These are phyloP conservation scores for Apomyelois bistriatella DNA, from an alignment of 2,888 invertebrate genomes.

Conservation along the genomic window DNA sequence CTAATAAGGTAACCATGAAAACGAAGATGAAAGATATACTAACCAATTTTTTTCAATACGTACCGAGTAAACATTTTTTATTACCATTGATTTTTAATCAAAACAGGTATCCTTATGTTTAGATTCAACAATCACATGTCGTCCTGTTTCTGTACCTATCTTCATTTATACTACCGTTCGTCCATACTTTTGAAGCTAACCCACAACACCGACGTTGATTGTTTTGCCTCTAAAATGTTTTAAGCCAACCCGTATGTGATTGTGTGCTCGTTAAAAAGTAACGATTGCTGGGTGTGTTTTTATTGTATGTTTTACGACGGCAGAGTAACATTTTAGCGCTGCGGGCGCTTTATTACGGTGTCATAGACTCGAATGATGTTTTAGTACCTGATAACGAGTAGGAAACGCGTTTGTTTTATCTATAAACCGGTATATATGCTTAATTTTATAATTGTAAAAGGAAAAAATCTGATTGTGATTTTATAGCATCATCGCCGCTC, in stretches of 20 bases:
- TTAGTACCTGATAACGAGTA: constrained; percentile 74
- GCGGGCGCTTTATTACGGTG: constrained; percentile 73
- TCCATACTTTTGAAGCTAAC: neutral
- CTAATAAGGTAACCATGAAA: too few species aligned
- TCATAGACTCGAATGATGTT: constrained; percentile 68
- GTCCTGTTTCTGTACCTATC: neutral
- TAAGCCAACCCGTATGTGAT: constrained; percentile 70
- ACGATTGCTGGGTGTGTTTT: constrained; percentile 68
- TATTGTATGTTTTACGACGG: constrained; percentile 71
- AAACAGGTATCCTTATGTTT: neutral
- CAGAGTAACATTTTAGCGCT: constrained; percentile 77
- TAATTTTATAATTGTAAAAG: neutral
- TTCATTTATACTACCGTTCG: neutral
- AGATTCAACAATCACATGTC: too few species aligned
- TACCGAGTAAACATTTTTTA: too few species aligned
- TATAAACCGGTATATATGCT: constrained; percentile 17
- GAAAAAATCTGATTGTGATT: constrained; percentile 1
- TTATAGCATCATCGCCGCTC: neutral
- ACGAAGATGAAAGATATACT: too few species aligned
- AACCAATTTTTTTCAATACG: too few species aligned
- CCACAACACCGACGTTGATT: constrained; percentile 35
- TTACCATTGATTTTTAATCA: too few species aligned
- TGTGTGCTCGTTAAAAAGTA: constrained; percentile 71
- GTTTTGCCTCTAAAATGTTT: constrained; percentile 48
- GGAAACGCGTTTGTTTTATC: constrained; percentile 42